Conservation (phyloP, 2,888 invertebrate species). For the Portevinia maculata region DNA sequence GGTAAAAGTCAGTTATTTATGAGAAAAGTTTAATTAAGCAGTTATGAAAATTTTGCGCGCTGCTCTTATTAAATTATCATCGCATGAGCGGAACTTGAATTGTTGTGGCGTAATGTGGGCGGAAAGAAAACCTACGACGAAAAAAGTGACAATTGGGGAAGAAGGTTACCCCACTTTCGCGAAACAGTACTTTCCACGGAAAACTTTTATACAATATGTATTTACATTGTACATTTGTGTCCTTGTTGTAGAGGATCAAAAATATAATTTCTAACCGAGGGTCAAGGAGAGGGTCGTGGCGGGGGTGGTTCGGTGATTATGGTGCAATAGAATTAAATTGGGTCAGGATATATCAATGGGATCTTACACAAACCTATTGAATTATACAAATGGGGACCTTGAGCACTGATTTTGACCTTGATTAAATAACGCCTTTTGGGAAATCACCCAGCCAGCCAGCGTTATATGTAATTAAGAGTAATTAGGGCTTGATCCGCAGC, state of each 20-base stretch:
- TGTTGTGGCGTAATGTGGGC: slow-evolving; percentile 17
- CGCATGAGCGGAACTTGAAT: slow-evolving; percentile 60
- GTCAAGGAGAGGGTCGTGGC: neutral
- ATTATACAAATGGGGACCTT: slow-evolving; percentile 26
- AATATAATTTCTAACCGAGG: slow-evolving; percentile 23
- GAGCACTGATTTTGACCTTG: slow-evolving; percentile 31
- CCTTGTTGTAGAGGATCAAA: slow-evolving; percentile 15
- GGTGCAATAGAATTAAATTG: slow-evolving; percentile 29
- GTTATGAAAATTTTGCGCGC: slow-evolving; percentile 67
- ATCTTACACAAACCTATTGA: slow-evolving; percentile 17
- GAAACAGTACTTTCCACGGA: neutral
- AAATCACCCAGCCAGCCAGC: neutral
- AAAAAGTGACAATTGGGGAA: slow-evolving; percentile 22
- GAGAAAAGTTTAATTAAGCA: slow-evolving; percentile 74
- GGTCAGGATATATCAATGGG: slow-evolving; percentile 27
- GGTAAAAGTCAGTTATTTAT: slow-evolving; percentile 70
- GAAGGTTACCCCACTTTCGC: slow-evolving; percentile 4
- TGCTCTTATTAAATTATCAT: slow-evolving; percentile 70
- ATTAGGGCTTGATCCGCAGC: neutral
- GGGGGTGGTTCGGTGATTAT: neutral
- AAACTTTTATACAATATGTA: slow-evolving; percentile 12
- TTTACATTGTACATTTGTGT: slow-evolving; percentile 11
- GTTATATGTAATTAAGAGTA: slow-evolving; percentile 30
- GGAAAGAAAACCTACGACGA: no score
- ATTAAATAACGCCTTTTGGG: slow-evolving; percentile 12